Evolutionary conservation across 1,140 invertebrate genomes (phyloP).

Genomic region (Temnothorax longispinosus): DNA sequence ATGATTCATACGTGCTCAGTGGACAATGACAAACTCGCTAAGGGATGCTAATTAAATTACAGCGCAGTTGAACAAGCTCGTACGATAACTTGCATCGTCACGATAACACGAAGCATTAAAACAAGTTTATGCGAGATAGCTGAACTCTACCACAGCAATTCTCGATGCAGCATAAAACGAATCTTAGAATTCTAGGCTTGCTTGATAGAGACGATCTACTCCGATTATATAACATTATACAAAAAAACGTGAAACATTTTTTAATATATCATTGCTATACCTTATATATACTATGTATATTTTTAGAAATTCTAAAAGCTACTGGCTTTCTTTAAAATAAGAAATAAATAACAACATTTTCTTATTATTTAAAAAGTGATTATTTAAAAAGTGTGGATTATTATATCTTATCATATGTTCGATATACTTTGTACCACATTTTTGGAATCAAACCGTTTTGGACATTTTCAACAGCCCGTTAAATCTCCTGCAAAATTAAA

Average conservation of each 20-base stretch:
- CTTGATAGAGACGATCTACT: background rate
- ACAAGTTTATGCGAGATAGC: constrained; percentile 32
- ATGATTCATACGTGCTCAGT: constrained; percentile 20
- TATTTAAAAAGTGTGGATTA: background rate
- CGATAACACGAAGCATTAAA: constrained; percentile 23
- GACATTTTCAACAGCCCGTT: background rate
- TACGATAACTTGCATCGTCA: constrained; percentile 32
- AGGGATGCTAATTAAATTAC: constrained; percentile 53
- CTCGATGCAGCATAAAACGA: background rate
- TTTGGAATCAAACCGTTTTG: background rate
- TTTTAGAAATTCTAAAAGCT: background rate
- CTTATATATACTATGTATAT: background rate
- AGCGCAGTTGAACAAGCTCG: constrained; percentile 29
- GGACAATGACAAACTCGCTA: constrained; percentile 46
- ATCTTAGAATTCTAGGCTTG: background rate
- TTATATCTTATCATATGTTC: background rate
- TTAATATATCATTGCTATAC: background rate
- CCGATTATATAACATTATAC: background rate
- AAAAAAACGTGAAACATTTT: background rate
- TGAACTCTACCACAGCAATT: background rate
- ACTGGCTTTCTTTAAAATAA: background rate
- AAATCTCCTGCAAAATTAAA: background rate
- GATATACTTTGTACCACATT: background rate
- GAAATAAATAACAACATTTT: background rate
- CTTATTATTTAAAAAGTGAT: no score